These are phyloP conservation scores for Xanthia icteritia DNA, from an alignment of 2,888 invertebrate species.

Conservation along the genomic window DNA sequence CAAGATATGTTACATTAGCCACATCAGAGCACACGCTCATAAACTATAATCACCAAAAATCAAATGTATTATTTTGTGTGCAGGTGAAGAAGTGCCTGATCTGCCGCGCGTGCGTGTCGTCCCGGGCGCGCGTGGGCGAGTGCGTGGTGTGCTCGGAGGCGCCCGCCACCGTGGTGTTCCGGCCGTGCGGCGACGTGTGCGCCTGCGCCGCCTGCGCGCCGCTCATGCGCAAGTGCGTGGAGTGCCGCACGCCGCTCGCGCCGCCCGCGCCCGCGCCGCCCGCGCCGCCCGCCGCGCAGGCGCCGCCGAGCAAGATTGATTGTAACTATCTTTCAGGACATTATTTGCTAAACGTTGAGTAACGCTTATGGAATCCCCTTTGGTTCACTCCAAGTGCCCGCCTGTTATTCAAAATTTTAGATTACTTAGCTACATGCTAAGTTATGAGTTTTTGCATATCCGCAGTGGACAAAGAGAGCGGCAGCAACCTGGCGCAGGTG, in stretches of 20 bases:
- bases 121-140: slow-evolving; percentile 94
- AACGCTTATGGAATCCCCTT: neutral
- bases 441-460: neutral
- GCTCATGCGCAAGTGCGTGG: slow-evolving; percentile 99
- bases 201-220: slow-evolving; percentile 96
- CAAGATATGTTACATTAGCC: neutral
- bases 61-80: neutral
- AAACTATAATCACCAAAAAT: neutral
- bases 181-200: slow-evolving; percentile 98
- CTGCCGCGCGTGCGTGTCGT: slow-evolving; percentile 90
- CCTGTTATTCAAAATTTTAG: neutral
- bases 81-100: slow-evolving; percentile 98
- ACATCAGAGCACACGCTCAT: neutral
- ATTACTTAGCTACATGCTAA: neutral
- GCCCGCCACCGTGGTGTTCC: slow-evolving; percentile 97
- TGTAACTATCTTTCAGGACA: slow-evolving; percentile 55
- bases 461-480: slow-evolving; percentile 80
- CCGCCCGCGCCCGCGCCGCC: slow-evolving; percentile 91
- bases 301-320: slow-evolving; percentile 66
- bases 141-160: slow-evolving; percentile 99
- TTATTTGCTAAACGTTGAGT: neutral
- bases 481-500: slow-evolving; percentile 86
- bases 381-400: no score
- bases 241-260: slow-evolving; percentile 96
- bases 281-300: slow-evolving; percentile 81